Evolutionary conservation across 2,888 invertebrate species (phyloP), one percentile per base, ranked within the genome.

Genomic region (Xiphydria camelus): DNA sequence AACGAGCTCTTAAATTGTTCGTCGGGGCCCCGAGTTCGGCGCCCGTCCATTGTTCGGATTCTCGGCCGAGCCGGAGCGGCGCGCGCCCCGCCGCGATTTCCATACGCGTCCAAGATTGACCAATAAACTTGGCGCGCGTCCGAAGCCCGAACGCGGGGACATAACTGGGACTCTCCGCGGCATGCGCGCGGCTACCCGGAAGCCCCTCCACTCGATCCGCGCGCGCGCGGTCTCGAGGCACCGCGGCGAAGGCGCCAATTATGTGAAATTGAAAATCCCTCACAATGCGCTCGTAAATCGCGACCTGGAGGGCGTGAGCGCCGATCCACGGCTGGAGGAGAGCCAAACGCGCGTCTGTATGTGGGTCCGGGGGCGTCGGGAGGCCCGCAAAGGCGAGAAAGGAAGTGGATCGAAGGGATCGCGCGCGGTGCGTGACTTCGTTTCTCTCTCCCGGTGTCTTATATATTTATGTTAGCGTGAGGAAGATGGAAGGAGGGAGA

Each of bases 181-280:
- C n/a, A n/a, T n/a, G n/a, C n/a, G n/a, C n/a, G n/a, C 15, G 20
- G 14, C 35, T 42, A 57, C 55, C 53, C 55, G 56, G 61, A 60
- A 61, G 56, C 55, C 41, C 35, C n/a, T n/a, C n/a, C 15, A 15
- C 12, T 29, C 4, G 12, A 29, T 29, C 31, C 38, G 43, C 42
- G 38, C 32, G 43, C 41, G 51, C 49, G 48, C 40, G 45, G 50
- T 45, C 42, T 47, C 40, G 36, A 34, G 10, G 44, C 17, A 34
- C 31, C 26, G 34, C 29, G 36, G 5, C 47, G 37, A 48, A 51
- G 46, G 45, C 53, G 52, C 58, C 61, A 64, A 64, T 65, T 64
- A 62, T 51, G 46, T 45, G 48, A 57, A 65, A 62, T 62, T 61
- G 60, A 62, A 64, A 65, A 64, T 60, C 55, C 53, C 51, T 36